Evolutionary conservation across 2,113 vertebrate species (phyloP).

Genomic region (Sorex fumeus): DNA sequence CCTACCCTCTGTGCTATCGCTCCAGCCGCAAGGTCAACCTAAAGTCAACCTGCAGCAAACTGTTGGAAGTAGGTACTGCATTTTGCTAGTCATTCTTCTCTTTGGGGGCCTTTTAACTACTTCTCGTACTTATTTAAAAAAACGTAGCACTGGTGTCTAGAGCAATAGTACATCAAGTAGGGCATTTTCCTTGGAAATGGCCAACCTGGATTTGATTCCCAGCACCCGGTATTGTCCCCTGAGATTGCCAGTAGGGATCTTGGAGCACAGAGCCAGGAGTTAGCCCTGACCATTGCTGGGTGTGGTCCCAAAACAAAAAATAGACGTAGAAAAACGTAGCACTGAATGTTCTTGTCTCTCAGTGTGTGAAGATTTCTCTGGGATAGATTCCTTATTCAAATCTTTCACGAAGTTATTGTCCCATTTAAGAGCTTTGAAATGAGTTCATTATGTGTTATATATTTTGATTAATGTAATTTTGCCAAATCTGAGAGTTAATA

Average conservation of each 20-base stretch:
- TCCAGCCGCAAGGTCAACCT: no score
- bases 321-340: no score
- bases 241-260: no score
- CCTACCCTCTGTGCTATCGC: no score
- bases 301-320: no score
- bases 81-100: not conserved
- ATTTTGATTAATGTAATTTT: constrained; percentile 76
- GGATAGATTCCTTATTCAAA: constrained; percentile 68
- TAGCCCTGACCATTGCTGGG: no score
- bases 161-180: no score
- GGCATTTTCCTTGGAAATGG: no score
- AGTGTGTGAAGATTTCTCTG: not conserved
- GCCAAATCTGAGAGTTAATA: constrained; percentile 72
- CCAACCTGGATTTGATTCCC: no score
- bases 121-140: constrained; percentile 3
- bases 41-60: no score
- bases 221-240: no score
- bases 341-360: not conserved
- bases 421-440: constrained; percentile 63
- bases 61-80: not conserved
- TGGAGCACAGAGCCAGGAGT: no score
- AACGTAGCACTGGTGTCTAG: not conserved
- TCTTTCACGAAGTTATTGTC: constrained; percentile 59
- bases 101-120: not conserved
- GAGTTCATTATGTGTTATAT: constrained; percentile 69